Conservation (phyloP, 2,888 invertebrate species). For the Orchestes rusci region DNA sequence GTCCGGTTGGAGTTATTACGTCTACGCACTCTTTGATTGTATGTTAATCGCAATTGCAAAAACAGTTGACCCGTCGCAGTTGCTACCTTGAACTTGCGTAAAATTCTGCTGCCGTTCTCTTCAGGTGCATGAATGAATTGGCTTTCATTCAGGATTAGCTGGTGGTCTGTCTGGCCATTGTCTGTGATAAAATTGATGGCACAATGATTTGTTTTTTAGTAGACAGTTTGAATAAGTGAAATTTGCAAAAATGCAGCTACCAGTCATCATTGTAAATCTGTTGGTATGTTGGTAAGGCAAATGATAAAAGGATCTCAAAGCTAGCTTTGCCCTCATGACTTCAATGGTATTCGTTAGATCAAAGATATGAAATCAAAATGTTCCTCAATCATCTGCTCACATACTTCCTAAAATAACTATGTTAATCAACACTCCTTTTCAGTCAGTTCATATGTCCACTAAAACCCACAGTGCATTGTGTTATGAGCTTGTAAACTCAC, state of each 20-base stretch:
- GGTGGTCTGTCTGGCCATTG: conserved; percentile 3
- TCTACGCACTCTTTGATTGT: conserved; percentile 18
- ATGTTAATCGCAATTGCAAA: conserved; percentile 18
- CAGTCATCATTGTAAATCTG: too few species aligned
- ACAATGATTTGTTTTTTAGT: not conserved
- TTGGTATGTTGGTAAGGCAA: too few species aligned
- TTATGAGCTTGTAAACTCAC: too few species aligned
- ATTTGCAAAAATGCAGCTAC: too few species aligned
- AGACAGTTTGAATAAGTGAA: too few species aligned
- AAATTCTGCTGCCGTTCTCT: conserved; percentile 14
- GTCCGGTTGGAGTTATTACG: conserved; percentile 17
- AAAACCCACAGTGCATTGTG: too few species aligned
- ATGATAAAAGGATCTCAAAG: too few species aligned
- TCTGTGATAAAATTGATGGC: conserved; percentile 2
- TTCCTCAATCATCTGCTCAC: too few species aligned
- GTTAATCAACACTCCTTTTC: too few species aligned
- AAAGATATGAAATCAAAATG: not conserved
- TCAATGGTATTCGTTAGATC: not conserved
- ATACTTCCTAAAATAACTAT: too few species aligned
- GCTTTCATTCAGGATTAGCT: conserved; percentile 14
- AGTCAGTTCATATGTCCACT: too few species aligned
- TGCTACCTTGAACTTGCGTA: conserved; percentile 20
- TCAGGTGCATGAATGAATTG: conserved; percentile 12
- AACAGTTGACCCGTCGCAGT: conserved; percentile 17
- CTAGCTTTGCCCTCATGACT: not conserved